phyloP scores from a whole-genome alignment of 1,140 invertebrate species.

The Heliconius himera region DNA sequence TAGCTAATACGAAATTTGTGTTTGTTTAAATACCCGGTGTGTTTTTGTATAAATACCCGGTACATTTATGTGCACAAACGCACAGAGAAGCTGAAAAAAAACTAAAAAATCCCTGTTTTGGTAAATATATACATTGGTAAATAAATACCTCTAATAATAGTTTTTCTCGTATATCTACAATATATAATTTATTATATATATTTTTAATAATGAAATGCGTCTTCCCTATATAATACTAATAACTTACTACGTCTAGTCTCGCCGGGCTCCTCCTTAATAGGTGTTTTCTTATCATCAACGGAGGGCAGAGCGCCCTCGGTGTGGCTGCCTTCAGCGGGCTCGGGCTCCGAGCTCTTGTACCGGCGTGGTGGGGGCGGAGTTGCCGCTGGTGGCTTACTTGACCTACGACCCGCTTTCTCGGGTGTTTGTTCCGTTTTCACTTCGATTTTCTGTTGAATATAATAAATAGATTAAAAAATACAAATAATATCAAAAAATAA shows the following conservation, averaged over 20 bases:
- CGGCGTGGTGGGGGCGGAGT: conserved; percentile 66
- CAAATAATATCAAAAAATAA: background rate
- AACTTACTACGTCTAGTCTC: conserved; percentile 59
- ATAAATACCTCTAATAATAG: too few species aligned
- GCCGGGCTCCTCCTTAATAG: conserved; percentile 59
- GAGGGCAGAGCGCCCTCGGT: conserved; percentile 61
- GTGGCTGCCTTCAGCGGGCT: conserved; percentile 67
- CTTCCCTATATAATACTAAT: background rate
- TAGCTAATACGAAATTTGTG: too few species aligned
- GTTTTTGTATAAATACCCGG: too few species aligned
- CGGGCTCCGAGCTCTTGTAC: conserved; percentile 69
- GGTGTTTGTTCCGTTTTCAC: conserved; percentile 76
- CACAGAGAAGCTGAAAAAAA: too few species aligned
- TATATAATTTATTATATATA: too few species aligned
- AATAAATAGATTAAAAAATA: background rate
- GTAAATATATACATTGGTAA: too few species aligned
- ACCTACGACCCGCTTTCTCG: conserved; percentile 65
- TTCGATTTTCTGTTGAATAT: conserved; percentile 69
- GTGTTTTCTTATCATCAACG: conserved; percentile 51
- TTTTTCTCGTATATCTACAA: too few species aligned
- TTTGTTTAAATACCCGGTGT: too few species aligned
- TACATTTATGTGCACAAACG: too few species aligned
- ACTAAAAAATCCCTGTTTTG: too few species aligned
- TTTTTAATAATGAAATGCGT: too few species aligned
- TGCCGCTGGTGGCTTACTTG: conserved; percentile 62